Conservation (phyloP, 1,140 invertebrate species). For the Cotesia chilonis region DNA sequence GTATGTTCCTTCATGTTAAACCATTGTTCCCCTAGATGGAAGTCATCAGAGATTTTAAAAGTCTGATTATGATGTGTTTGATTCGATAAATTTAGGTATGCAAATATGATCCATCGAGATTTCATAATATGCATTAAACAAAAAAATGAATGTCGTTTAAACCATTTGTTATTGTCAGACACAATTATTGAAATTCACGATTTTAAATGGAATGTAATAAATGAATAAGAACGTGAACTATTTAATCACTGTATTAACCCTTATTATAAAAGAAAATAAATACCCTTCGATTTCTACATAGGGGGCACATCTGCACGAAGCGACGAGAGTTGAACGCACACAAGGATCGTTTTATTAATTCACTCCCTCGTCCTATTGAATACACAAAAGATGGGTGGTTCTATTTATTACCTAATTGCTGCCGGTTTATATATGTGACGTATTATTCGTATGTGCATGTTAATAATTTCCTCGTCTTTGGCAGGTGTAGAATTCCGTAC, state of each 20-base stretch:
- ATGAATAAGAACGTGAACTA: constrained; percentile 31
- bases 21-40: not conserved
- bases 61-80: constrained; percentile 1
- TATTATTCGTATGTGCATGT: constrained; percentile 11
- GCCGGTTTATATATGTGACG: constrained; percentile 1
- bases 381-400: constrained; percentile 35
- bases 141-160: not conserved
- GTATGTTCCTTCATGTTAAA: constrained; percentile 35
- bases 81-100: not conserved
- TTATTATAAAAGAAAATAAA: constrained; percentile 38
- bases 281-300: constrained; percentile 2
- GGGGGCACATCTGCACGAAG: constrained; percentile 38
- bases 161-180: not conserved
- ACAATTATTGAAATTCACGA: constrained; percentile 23
- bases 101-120: not conserved
- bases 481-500: constrained; percentile 26
- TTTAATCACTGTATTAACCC: constrained; percentile 21
- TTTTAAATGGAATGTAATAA: constrained; percentile 33
- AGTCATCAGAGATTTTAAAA: constrained; percentile 2
- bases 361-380: constrained; percentile 27
- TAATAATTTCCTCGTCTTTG: not conserved
- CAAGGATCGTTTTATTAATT: constrained; percentile 41
- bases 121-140: no score
- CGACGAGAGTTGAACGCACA: not conserved
- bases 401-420: constrained; percentile 39